Evolutionary conservation across 2,113 vertebrate genomes (phyloP).

Genomic region (Pelmatolapia mariae): DNA sequence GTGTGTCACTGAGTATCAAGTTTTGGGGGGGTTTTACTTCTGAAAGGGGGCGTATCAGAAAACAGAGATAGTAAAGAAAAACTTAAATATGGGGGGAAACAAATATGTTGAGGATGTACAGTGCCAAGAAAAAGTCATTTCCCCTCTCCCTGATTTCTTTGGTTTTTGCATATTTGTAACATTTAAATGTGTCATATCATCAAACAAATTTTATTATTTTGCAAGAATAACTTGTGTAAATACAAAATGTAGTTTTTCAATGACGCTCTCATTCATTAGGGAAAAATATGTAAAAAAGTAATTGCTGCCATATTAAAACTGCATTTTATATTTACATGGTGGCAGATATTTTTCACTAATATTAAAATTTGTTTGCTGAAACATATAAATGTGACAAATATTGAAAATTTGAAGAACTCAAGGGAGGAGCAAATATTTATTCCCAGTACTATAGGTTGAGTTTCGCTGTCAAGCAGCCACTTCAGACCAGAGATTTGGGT

Average conservation of each 20-base stretch:
- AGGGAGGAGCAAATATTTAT: background rate
- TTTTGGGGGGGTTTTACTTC: fast-evolving
- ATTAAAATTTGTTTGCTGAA: background rate
- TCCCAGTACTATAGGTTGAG: background rate
- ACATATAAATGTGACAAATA: background rate
- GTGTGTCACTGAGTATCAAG: background rate
- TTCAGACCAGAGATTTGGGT: slow-evolving; percentile 33
- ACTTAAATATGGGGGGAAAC: background rate
- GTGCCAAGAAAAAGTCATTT: background rate
- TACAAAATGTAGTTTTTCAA: background rate
- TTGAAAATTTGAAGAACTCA: background rate
- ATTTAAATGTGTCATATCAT: background rate
- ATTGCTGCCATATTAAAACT: background rate
- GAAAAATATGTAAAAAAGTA: background rate
- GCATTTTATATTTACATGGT: background rate
- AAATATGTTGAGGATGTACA: background rate
- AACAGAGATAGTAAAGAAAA: background rate
- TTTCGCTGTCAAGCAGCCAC: slow-evolving; percentile 1
- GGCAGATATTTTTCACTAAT: background rate
- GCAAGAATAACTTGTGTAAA: background rate
- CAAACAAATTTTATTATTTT: background rate
- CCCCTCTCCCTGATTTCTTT: background rate
- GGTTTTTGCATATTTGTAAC: background rate
- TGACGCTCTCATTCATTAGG: background rate
- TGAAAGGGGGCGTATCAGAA: background rate